Base-by-base conservation (phyloP, 2,113 vertebrate genomes). In the Numida meleagris region DNA sequence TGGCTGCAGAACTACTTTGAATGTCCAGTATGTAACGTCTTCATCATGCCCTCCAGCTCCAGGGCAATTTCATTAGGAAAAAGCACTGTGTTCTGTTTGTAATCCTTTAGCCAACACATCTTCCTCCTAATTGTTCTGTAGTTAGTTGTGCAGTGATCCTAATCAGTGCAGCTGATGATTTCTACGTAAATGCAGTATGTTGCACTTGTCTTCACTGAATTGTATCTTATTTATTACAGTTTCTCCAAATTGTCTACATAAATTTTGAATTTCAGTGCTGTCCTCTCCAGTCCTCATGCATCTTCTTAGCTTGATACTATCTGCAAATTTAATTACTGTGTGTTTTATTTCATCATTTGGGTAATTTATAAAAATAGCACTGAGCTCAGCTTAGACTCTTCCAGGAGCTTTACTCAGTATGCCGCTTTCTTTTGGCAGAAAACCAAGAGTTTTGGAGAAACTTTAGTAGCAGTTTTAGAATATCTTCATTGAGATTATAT, bases 291-390 rank as follows among this genome's bases (percentile, higher is more conserved):
- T 89, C n/a, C 42, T 58, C 27, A 2, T 73, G 58, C 67, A 53
- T 67, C 67, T 42, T 95, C 74, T 75, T 63, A 88, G 58, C 24
- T 62, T 90, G 79, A 74, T 91, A 46, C 80, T 83, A 88, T 86
- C 85, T 66, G 38, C 50, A 76, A 74, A 88, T 90, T 74, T 95
- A 94, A 93, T 93, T 91, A 74, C 79, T 57, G 24, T 46, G 61
- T 82, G 76, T 90, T 95, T 89, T 88, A 77, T 89, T 77, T 42
- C 63, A 50, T 80, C 67, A 53, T 46, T 74, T 36, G 77, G 80
- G 42, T 67, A 5, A 73, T 93, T 95, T 67, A 85, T 66, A 71
- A 89, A 94, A 85, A 66, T 58, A 80, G 50, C 76, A 50, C 75
- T 59, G 75, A 91, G 85, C 93, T 86, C 88, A 89, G 62, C 62